These are phyloP conservation scores for Synergus japonicus DNA, from an alignment of 2,888 invertebrate species.

Conservation along the genomic window DNA sequence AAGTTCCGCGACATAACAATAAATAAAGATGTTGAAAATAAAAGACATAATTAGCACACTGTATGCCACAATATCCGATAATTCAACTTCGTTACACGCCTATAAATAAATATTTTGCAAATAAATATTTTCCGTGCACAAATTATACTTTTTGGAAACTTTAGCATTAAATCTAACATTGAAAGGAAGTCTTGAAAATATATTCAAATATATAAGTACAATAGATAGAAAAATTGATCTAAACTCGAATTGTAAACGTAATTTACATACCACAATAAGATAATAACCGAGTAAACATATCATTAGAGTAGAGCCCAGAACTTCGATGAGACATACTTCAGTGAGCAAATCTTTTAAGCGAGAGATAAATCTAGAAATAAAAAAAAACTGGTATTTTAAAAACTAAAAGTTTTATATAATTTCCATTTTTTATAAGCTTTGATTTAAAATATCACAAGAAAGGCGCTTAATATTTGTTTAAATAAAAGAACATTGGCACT, in stretches of 20 bases:
- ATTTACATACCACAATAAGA: constrained; percentile 42
- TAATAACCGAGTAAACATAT: constrained; percentile 49
- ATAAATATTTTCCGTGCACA: no score
- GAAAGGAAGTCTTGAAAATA: neutral
- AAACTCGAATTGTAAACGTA: no score
- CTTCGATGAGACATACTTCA: constrained; percentile 46
- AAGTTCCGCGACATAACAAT: constrained; percentile 47
- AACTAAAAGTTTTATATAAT: no score
- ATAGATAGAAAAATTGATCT: no score
- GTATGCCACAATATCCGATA: constrained; percentile 26
- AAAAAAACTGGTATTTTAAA: no score
- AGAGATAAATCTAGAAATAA: constrained; percentile 42
- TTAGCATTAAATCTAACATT: no score
- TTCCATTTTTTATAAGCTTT: no score
- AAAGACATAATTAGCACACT: constrained; percentile 43
- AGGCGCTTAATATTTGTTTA: no score
- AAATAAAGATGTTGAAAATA: constrained; percentile 47
- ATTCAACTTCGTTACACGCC: constrained; percentile 23
- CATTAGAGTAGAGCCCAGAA: constrained; percentile 46
- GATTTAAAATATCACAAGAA: no score
- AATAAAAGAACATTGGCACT: no score
- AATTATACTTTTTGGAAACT: no score
- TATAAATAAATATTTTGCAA: constrained; percentile 16
- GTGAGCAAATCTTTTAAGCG: constrained; percentile 43
- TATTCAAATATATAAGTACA: neutral